phyloP scores from a whole-genome alignment of 2,113 vertebrate species.

The Paratilapia polleni region DNA sequence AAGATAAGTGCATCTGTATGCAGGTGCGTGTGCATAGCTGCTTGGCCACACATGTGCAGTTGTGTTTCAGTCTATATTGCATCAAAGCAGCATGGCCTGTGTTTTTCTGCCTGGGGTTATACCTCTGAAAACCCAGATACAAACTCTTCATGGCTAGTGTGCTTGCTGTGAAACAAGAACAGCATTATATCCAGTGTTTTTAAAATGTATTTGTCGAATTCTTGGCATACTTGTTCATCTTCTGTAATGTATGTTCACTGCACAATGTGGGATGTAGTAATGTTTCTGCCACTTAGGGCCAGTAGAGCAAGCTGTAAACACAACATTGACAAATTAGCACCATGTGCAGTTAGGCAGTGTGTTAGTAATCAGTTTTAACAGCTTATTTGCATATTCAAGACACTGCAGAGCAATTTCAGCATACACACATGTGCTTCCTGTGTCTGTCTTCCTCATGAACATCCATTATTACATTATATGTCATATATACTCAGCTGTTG shows the following conservation, averaged over 20 bases:
- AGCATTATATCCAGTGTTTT: neutral
- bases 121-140: neutral
- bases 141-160: neutral
- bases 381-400: neutral
- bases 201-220: neutral
- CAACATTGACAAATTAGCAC: conserved; percentile 7
- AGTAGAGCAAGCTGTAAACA: conserved; percentile 8
- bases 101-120: conserved; percentile 23
- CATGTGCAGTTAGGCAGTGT: neutral
- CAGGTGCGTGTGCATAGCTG: neutral
- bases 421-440: neutral
- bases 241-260: neutral
- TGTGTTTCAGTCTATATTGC: neutral
- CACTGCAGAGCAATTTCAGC: neutral
- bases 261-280: neutral
- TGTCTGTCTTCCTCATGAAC: neutral
- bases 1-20: neutral
- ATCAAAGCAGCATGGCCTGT: neutral
- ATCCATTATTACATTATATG: neutral
- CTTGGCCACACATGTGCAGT: neutral
- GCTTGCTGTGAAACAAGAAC: neutral
- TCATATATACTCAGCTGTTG: neutral
- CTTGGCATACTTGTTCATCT: neutral
- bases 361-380: neutral
- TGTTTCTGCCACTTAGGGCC: neutral